Conservation (phyloP, 2,888 invertebrate genomes). For the Dysmachus trigonus region DNA sequence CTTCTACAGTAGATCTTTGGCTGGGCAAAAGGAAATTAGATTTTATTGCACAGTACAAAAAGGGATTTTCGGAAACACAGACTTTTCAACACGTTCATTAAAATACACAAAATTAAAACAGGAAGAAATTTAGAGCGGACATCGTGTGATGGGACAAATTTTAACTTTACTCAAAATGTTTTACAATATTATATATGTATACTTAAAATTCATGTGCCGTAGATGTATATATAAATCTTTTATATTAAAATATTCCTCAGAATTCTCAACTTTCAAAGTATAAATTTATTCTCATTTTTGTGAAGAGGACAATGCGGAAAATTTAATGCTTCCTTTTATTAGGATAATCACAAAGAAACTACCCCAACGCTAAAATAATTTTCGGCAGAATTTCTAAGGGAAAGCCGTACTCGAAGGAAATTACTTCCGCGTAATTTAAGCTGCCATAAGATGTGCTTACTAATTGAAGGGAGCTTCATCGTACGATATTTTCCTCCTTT, state of each 20-base stretch:
- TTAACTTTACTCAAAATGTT: not conserved
- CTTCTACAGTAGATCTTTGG: not conserved
- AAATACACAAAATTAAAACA: not conserved
- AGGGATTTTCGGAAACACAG: not conserved
- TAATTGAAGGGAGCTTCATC: constrained; percentile 10
- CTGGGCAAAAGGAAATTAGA: not conserved
- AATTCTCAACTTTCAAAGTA: not conserved
- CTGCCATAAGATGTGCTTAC: constrained; percentile 4
- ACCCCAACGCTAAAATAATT: not conserved
- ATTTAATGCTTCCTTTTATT: not conserved
- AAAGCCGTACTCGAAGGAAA: constrained; percentile 21
- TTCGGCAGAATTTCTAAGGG: not conserved
- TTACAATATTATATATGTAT: not conserved
- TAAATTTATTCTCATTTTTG: not conserved
- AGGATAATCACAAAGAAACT: not conserved
- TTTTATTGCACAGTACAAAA: not conserved
- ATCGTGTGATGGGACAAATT: not conserved
- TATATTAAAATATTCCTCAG: not conserved
- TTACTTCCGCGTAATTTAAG: constrained; percentile 21
- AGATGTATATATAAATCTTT: not conserved
- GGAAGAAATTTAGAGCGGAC: not conserved
- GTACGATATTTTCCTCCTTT: not conserved
- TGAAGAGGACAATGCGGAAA: not conserved
- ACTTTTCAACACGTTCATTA: not conserved
- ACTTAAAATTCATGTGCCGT: too few species aligned